Percentiles rank a stretch among this genome's conserved stretches.
Conservation (phyloP, 2,888 invertebrate genomes). For the Drosophila anomalata region DNA sequence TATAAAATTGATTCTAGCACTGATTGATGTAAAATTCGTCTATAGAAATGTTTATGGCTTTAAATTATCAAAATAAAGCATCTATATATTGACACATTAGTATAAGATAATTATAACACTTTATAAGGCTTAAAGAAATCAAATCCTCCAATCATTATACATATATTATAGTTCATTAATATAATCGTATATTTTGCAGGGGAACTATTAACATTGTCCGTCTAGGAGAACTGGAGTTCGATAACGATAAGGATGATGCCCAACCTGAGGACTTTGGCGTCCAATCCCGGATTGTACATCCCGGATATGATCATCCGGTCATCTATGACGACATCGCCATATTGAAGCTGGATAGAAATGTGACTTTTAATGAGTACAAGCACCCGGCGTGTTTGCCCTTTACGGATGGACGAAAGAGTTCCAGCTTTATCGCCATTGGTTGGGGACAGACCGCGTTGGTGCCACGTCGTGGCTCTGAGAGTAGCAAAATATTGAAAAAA, state of each 20-base stretch:
- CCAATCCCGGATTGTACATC: conserved; percentile 77
- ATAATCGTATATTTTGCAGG: conserved; percentile 82
- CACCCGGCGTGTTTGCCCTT: conserved; percentile 84
- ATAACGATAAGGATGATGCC: conserved; percentile 70
- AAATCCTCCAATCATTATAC: neutral
- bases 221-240: conserved; percentile 80
- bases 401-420: conserved; percentile 35
- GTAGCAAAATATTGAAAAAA: conserved; percentile 84
- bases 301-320: conserved; percentile 80
- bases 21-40: too few species aligned
- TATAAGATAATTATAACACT: too few species aligned
- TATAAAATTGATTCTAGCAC: too few species aligned
- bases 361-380: conserved; percentile 82
- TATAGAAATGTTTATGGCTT: too few species aligned
- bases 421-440: conserved; percentile 83
- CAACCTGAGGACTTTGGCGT: conserved; percentile 78
- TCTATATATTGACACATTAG: too few species aligned
- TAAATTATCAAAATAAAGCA: too few species aligned
- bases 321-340: conserved; percentile 86
- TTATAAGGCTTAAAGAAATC: too few species aligned
- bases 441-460: conserved; percentile 84
- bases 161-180: neutral
- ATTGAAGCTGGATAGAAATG: conserved; percentile 82
- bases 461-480: conserved; percentile 32
- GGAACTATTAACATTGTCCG: conserved; percentile 74